Percentiles rank a stretch among this genome's conserved stretches.
These are phyloP conservation scores for Schizotus pectinicornis DNA, from an alignment of 2,888 invertebrate genomes.

Conservation along the genomic window DNA sequence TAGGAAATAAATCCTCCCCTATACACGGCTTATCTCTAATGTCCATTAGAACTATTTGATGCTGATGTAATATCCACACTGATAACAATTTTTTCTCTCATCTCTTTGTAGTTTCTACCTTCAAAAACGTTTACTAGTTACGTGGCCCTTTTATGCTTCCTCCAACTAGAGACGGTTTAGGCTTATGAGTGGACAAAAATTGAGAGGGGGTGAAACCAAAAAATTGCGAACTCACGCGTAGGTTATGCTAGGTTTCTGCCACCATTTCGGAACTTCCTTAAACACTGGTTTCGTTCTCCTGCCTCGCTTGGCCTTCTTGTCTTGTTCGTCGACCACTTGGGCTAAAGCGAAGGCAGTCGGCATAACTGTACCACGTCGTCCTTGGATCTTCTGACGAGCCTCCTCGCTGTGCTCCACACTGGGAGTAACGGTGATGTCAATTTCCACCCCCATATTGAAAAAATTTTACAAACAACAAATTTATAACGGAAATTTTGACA, in stretches of 20 bases:
- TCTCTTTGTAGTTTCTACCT: no score
- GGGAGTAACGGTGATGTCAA: not conserved
- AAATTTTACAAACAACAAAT: not conserved
- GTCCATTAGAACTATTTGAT: no score
- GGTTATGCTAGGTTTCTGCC: constrained; percentile 50
- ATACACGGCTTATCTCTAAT: no score
- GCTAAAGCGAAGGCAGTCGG: no score
- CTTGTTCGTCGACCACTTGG: not conserved
- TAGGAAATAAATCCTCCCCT: no score
- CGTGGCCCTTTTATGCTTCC: no score
- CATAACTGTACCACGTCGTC: not conserved
- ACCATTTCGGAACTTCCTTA: constrained; percentile 48
- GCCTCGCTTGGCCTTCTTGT: constrained; percentile 23
- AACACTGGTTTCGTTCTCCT: constrained; percentile 50
- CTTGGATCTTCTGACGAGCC: not conserved
- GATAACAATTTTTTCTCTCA: no score
- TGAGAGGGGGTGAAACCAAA: not conserved
- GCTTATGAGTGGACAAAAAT: no score
- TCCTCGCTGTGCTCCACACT: not conserved
- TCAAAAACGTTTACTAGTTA: no score
- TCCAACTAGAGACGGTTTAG: no score
- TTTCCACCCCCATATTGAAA: not conserved
- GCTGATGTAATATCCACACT: no score
- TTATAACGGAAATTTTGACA: not conserved
- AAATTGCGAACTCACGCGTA: constrained; percentile 49